Percentiles rank a stretch among this genome's conserved stretches.
phyloP scores from a whole-genome alignment of 2,888 invertebrate species.

The Phyllotreta cruciferae region DNA sequence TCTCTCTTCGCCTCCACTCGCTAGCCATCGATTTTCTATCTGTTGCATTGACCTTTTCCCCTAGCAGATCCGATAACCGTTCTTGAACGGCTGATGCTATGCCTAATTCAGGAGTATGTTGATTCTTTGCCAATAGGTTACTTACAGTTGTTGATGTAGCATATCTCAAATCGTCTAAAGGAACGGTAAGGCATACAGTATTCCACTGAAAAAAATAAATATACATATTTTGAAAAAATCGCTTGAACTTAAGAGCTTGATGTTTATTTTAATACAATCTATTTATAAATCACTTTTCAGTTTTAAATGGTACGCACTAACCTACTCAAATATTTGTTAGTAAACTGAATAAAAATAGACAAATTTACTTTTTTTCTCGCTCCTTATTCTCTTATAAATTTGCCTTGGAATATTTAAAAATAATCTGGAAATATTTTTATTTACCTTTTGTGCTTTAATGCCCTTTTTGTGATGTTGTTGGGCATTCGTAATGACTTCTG shows the following conservation, averaged over 20 bases:
- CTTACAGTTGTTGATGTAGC: conserved; percentile 82
- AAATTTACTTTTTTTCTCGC: not conserved
- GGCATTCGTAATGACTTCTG: conserved; percentile 74
- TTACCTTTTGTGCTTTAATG: conserved; percentile 89
- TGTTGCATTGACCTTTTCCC: conserved; percentile 60
- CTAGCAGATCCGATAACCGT: conserved; percentile 79
- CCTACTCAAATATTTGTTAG: not conserved
- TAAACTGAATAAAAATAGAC: conserved; percentile 33
- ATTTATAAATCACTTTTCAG: not conserved
- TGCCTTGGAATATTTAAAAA: not conserved
- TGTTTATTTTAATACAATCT: not conserved
- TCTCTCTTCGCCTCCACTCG: conserved; percentile 88
- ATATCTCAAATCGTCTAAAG: conserved; percentile 78
- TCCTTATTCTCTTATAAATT: no score
- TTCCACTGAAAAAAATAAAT: conserved; percentile 76
- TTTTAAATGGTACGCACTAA: no score
- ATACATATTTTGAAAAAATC: conserved; percentile 12
- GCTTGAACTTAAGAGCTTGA: not conserved
- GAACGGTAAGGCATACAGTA: conserved; percentile 83
- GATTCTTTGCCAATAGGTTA: conserved; percentile 82
- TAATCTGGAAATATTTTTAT: not conserved
- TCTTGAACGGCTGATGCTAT: conserved; percentile 91
- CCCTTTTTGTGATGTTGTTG: conserved; percentile 80
- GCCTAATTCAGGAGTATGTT: conserved; percentile 84
- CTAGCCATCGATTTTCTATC: conserved; percentile 83